Percentiles rank a stretch among this genome's conserved stretches.
phyloP scores from a whole-genome alignment of 1,140 invertebrate species.

The Drosophila chauvacae region DNA sequence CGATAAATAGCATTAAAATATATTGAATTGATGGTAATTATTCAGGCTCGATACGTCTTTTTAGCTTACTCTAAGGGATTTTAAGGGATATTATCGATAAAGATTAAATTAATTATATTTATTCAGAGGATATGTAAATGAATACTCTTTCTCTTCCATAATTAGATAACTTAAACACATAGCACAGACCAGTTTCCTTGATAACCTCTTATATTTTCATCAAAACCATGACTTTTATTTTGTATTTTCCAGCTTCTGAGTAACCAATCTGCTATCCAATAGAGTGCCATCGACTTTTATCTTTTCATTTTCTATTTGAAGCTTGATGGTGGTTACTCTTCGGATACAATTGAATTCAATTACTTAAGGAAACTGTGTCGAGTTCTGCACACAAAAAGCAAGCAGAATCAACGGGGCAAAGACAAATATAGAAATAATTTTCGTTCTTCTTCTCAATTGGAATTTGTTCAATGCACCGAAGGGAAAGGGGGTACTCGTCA shows the following conservation, averaged over 20 bases:
- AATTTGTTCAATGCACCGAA: constrained; percentile 10
- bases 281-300: constrained; percentile 39
- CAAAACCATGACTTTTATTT: not conserved
- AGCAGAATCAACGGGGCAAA: constrained; percentile 21
- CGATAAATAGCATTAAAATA: constrained; percentile 8
- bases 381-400: constrained; percentile 29
- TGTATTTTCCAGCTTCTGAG: constrained; percentile 11
- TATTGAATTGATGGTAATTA: constrained; percentile 17
- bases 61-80: not conserved
- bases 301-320: constrained; percentile 33
- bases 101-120: no score
- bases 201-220: not conserved
- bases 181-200: rapidly evolving
- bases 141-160: not conserved
- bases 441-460: constrained; percentile 16
- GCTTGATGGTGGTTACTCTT: constrained; percentile 27
- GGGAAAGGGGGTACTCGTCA: constrained; percentile 32
- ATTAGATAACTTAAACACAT: not conserved
- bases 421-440: constrained; percentile 62
- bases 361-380: constrained; percentile 62
- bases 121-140: no score
- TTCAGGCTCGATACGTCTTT: not conserved
- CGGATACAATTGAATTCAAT: constrained; percentile 69
- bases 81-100: no score
- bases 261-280: constrained; percentile 5